phyloP scores from a whole-genome alignment of 2,113 vertebrate species.

The Procavia capensis region DNA sequence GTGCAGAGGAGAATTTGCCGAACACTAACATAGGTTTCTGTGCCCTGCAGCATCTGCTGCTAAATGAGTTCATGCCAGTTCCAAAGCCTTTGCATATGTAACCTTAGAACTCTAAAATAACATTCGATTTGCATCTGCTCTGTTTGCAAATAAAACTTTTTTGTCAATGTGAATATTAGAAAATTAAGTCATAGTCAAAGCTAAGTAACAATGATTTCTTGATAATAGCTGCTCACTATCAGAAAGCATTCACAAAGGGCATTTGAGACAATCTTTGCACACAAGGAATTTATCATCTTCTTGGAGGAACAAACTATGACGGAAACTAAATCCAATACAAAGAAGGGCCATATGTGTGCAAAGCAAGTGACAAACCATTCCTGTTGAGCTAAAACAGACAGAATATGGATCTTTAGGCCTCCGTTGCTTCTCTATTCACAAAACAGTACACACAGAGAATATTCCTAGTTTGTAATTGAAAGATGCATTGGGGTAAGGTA shows the following conservation, averaged over 20 bases:
- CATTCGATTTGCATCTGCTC: not conserved
- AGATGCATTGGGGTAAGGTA: not conserved
- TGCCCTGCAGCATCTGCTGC: not conserved
- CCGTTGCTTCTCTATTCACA: not conserved
- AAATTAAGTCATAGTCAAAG: not conserved
- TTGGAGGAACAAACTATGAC: not conserved
- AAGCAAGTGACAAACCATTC: not conserved
- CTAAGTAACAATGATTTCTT: not conserved
- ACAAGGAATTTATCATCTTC: not conserved
- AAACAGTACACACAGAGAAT: not conserved
- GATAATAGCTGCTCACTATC: not conserved
- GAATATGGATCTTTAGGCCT: not conserved
- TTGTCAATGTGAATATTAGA: not conserved
- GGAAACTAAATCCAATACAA: not conserved
- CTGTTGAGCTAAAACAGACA: not conserved
- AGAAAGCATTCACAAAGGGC: not conserved
- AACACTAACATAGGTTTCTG: not conserved
- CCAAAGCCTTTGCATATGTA: conserved; percentile 28
- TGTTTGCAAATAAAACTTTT: conserved; percentile 3
- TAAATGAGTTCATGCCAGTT: not conserved
- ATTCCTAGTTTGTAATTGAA: not conserved
- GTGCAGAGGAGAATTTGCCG: not conserved
- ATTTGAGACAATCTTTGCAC: not conserved
- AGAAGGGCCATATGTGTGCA: not conserved
- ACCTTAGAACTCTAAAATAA: not conserved